phyloP scores from a whole-genome alignment of 2,888 invertebrate species.

The Tipula vernalis region DNA sequence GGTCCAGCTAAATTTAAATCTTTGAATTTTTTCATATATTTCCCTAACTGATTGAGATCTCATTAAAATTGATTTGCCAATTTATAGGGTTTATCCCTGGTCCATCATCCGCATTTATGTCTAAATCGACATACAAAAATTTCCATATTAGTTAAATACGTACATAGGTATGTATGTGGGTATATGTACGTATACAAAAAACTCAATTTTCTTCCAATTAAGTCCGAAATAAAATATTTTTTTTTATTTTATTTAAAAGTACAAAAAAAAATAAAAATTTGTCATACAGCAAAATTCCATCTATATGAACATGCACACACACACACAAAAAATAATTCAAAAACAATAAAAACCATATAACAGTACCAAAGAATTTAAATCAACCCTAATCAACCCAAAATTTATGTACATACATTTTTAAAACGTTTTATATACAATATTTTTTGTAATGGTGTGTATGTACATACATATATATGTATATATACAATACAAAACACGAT shows the following conservation, averaged over 20 bases:
- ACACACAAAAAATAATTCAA: background rate
- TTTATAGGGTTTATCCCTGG: background rate
- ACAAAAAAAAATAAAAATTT: background rate
- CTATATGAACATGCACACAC: background rate
- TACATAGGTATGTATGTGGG: background rate
- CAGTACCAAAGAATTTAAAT: background rate
- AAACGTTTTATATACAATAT: background rate
- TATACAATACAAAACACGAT: background rate
- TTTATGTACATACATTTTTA: background rate
- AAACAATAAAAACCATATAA: background rate
- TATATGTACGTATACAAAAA: background rate
- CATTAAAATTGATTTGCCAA: background rate
- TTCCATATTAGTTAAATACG: background rate
- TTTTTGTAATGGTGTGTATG: background rate
- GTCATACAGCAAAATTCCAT: background rate
- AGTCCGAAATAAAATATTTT: background rate
- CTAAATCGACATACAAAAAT: background rate
- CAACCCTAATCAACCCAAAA: conserved; percentile 9
- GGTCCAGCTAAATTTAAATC: too few species aligned
- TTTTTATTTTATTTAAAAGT: background rate
- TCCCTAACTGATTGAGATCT: background rate
- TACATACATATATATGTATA: background rate
- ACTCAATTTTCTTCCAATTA: conserved; percentile 4
- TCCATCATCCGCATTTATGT: background rate
- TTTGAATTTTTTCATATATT: background rate